phyloP scores from a whole-genome alignment of 2,113 vertebrate species.

The Atlantisia rogersi region DNA sequence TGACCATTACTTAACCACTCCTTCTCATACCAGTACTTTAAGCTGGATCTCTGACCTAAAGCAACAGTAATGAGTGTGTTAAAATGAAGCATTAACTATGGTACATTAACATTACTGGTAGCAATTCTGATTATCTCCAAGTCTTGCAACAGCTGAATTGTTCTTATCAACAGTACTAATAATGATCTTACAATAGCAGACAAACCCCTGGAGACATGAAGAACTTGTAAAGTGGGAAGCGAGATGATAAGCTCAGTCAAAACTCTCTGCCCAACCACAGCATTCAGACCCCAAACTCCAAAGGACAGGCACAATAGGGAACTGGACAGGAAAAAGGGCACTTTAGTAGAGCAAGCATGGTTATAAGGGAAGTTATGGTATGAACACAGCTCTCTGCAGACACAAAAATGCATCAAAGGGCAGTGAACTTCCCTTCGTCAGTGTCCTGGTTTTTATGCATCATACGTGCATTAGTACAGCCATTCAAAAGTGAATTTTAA shows the following conservation, averaged over 20 bases:
- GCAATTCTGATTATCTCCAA: neutral
- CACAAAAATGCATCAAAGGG: neutral
- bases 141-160: neutral
- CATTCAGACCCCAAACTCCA: neutral
- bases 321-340: neutral
- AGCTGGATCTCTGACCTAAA: conserved; percentile 88
- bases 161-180: neutral
- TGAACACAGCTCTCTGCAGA: neutral
- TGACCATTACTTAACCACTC: conserved; percentile 90
- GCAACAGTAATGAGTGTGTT: conserved; percentile 24
- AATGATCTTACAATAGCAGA: neutral
- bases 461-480: neutral
- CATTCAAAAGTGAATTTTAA: neutral
- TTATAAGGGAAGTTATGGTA: neutral
- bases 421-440: neutral
- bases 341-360: neutral
- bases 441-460: neutral
- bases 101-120: neutral
- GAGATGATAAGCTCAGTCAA: neutral
- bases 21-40: conserved; percentile 90
- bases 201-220: neutral
- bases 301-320: neutral
- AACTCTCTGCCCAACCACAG: neutral
- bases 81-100: conserved; percentile 9
- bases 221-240: neutral